A percentile compares a stretch with the other conserved stretches of the same genome.
These are phyloP conservation scores for Coregonus clupeaformis DNA, from an alignment of 2,113 vertebrate species.

Conservation along the genomic window DNA sequence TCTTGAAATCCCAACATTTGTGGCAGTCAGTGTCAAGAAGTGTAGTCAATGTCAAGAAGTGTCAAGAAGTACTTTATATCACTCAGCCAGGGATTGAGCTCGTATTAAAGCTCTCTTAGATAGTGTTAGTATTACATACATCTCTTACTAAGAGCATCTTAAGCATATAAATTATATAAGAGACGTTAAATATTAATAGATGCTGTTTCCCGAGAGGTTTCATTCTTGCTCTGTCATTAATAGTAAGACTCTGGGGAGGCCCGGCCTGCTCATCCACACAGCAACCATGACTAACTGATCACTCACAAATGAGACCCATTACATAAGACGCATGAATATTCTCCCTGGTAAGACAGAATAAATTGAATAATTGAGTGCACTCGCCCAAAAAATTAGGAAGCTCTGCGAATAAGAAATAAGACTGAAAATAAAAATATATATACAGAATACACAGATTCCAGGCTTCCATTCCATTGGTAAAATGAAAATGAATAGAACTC, in stretches of 20 bases:
- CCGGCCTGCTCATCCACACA: constrained; percentile 17
- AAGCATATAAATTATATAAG: too few relatives aligned
- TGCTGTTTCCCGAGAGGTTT: constrained; percentile 36
- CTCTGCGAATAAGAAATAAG: neutral
- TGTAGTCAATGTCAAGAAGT: neutral
- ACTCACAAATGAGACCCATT: constrained; percentile 49
- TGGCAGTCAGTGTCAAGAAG: neutral
- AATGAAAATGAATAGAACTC: too few relatives aligned
- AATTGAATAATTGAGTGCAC: constrained; percentile 46
- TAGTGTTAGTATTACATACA: neutral
- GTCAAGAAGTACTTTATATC: neutral
- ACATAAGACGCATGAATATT: constrained; percentile 37
- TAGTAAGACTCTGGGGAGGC: constrained; percentile 34
- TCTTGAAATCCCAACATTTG: neutral
- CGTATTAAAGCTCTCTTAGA: too few relatives aligned
- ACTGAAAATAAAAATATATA: too few relatives aligned
- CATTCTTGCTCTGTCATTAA: constrained; percentile 30
- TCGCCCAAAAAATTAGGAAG: constrained; percentile 31
- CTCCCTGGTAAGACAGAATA: constrained; percentile 35
- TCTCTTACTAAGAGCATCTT: too few relatives aligned
- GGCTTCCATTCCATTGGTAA: too few relatives aligned
- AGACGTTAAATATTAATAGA: neutral
- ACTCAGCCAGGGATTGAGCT: neutral
- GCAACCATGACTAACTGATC: constrained; percentile 52
- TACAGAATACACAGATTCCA: too few relatives aligned